These are phyloP conservation scores for Alcedo quadribrachys DNA, from an alignment of 2,797 vertebrate genomes.

Conservation along the genomic window DNA sequence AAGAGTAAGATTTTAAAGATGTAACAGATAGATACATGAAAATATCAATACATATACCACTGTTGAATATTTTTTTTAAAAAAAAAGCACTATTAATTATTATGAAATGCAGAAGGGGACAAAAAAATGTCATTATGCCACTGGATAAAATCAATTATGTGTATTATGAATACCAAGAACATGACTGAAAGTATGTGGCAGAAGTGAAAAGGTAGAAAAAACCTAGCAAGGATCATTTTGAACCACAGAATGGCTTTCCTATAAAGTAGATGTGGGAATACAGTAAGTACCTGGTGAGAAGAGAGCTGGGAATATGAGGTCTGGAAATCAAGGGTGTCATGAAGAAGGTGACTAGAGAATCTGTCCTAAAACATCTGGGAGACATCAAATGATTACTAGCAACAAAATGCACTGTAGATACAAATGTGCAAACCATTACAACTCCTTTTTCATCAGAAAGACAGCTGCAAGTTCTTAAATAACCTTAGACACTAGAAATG, in stretches of 20 bases:
- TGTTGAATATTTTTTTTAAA: background rate
- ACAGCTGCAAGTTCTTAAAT: conserved; percentile 4
- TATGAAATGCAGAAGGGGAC: background rate
- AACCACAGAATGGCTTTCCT: background rate
- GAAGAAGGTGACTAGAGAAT: background rate
- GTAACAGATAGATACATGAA: background rate
- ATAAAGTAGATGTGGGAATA: background rate
- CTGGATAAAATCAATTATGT: background rate
- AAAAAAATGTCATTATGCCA: background rate
- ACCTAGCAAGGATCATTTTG: background rate
- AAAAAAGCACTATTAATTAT: background rate
- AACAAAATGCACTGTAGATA: background rate
- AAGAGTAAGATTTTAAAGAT: background rate
- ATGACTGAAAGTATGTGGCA: background rate
- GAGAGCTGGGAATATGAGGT: background rate
- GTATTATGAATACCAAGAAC: background rate
- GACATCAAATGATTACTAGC: background rate
- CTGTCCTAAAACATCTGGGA: background rate
- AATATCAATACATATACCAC: background rate
- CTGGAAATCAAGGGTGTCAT: background rate
- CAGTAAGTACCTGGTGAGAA: background rate
- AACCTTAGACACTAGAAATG: background rate
- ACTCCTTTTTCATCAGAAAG: background rate
- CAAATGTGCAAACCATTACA: background rate
- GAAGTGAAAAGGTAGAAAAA: background rate